Evolutionary conservation across 2,888 invertebrate genomes (phyloP).

Genomic region (Zaprionus bogoriensis): DNA sequence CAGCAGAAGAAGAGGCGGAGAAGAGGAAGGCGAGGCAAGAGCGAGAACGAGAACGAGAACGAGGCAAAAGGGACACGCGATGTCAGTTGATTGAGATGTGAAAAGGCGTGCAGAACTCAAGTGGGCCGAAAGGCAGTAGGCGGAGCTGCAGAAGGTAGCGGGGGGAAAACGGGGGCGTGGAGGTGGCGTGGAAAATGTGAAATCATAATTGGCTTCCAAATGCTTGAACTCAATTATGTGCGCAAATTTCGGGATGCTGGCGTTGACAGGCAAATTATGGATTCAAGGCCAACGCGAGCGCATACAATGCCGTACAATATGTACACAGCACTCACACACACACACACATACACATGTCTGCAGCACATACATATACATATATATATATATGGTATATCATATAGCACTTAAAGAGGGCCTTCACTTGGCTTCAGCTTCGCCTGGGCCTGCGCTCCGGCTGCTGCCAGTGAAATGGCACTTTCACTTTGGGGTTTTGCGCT

Average conservation of each 20-base stretch:
- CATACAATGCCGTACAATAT: conserved; percentile 2
- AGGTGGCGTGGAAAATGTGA: conserved; percentile 56
- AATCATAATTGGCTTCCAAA: conserved; percentile 78
- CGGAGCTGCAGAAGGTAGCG: too few relatives aligned
- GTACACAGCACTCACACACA: neutral
- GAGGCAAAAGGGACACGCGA: neutral
- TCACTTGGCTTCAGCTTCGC: neutral
- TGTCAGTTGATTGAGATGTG: conserved; percentile 65
- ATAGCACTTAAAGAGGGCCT: conserved; percentile 6
- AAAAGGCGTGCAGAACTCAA: conserved; percentile 39
- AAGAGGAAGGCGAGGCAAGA: neutral
- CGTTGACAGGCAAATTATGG: conserved; percentile 77
- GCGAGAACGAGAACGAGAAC: conserved; percentile 10
- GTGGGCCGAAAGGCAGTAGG: conserved; percentile 9
- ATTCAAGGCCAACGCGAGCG: conserved; percentile 63
- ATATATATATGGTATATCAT: too few relatives aligned
- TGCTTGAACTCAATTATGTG: conserved; percentile 78
- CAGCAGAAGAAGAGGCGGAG: neutral
- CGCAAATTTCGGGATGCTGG: conserved; percentile 61
- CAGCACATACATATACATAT: neutral
- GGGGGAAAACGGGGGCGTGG: neutral
- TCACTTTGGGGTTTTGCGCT: conserved; percentile 58
- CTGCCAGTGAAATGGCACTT: conserved; percentile 63
- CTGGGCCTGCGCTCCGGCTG: too few relatives aligned
- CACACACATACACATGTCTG: neutral